These are phyloP conservation scores for Aplodontia rufa DNA, from an alignment of 2,113 vertebrate species.

Conservation along the genomic window DNA sequence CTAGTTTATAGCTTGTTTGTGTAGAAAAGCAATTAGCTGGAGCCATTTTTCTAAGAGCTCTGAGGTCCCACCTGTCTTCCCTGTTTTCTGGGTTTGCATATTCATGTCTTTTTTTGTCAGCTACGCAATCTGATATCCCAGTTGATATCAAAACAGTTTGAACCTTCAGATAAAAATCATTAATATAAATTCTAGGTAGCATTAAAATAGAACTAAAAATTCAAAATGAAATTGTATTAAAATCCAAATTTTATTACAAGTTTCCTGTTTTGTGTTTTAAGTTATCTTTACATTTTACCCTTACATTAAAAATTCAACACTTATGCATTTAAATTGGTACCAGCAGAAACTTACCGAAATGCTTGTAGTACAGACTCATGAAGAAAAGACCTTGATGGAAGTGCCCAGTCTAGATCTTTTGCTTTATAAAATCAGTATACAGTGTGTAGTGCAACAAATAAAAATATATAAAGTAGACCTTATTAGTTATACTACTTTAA, in stretches of 20 bases:
- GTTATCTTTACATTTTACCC: neutral
- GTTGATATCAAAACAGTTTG: constrained; percentile 59
- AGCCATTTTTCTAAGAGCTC: constrained; percentile 38
- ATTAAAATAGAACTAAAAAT: constrained; percentile 42
- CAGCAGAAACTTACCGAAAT: neutral
- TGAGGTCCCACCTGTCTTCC: neutral
- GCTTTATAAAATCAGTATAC: neutral
- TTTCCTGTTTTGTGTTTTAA: neutral
- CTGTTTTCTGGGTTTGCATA: constrained; percentile 46
- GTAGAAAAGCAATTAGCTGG: neutral
- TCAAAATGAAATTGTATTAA: constrained; percentile 59
- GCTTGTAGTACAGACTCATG: constrained; percentile 74
- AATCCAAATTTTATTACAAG: constrained; percentile 45
- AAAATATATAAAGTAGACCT: neutral
- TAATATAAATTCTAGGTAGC: constrained; percentile 37
- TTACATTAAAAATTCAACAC: constrained; percentile 8
- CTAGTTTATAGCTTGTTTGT: neutral
- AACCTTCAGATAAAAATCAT: constrained; percentile 69
- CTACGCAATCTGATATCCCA: constrained; percentile 25
- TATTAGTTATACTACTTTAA: constrained; percentile 8
- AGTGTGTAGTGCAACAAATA: neutral
- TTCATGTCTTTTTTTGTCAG: constrained; percentile 70
- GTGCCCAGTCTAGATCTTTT: constrained; percentile 41
- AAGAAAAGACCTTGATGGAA: constrained; percentile 33
- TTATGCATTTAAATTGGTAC: neutral